phyloP scores from a whole-genome alignment of 2,888 invertebrate species.

The Platycheirus albimanus region DNA sequence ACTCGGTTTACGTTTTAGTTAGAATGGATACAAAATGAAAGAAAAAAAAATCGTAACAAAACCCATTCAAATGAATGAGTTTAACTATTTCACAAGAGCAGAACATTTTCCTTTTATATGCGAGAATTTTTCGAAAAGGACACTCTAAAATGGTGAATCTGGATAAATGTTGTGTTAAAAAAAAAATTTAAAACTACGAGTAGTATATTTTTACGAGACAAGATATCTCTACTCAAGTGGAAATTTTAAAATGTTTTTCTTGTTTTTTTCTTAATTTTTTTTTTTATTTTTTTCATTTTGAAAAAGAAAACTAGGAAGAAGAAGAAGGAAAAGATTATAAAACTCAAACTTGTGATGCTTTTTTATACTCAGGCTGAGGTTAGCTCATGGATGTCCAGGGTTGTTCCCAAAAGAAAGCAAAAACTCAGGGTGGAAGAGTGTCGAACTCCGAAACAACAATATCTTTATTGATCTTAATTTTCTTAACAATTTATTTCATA shows the following conservation, averaged over 20 bases:
- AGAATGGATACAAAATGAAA: neutral
- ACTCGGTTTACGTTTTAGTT: conserved; percentile 24
- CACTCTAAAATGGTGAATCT: conserved; percentile 27
- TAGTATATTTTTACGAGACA: conserved; percentile 41
- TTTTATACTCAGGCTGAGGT: no score
- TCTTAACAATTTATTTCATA: no score
- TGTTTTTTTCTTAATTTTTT: conserved; percentile 1
- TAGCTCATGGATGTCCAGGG: no score
- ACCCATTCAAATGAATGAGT: conserved; percentile 67
- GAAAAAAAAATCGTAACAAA: conserved; percentile 35
- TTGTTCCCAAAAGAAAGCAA: no score
- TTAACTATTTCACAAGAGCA: conserved; percentile 55
- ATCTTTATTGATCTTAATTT: no score
- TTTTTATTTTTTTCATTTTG: neutral
- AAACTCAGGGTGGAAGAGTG: no score
- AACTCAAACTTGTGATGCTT: conserved; percentile 40
- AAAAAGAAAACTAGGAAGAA: no score
- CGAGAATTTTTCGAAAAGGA: conserved; percentile 13
- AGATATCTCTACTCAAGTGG: conserved; percentile 36
- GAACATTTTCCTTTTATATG: conserved; percentile 40
- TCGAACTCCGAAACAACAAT: no score
- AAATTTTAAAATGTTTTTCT: conserved; percentile 34
- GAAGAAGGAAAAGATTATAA: conserved; percentile 6
- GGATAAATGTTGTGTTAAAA: neutral
- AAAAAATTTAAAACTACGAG: conserved; percentile 18